Evolutionary conservation across 2,888 invertebrate genomes (phyloP).

Genomic region (Branchellion lobata): DNA sequence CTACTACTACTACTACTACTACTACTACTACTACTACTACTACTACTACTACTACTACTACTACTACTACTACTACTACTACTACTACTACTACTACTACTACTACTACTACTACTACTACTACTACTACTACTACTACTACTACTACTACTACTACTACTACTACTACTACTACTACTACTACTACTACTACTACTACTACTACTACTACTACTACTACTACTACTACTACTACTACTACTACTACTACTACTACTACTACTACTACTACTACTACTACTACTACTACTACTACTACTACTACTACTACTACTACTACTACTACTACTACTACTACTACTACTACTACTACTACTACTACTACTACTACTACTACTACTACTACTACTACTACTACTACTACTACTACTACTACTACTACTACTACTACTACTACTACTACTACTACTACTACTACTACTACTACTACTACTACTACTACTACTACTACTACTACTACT

Average conservation of each 20-base stretch:
- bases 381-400: constrained; percentile 39
- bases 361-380: constrained; percentile 38
- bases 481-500: constrained; percentile 40
- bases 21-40: not conserved
- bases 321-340: constrained; percentile 39
- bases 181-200: not conserved
- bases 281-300: constrained; percentile 42
- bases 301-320: constrained; percentile 41
- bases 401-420: constrained; percentile 38
- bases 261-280: constrained; percentile 38
- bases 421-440: constrained; percentile 38
- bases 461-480: constrained; percentile 41
- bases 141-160: not conserved
- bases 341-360: constrained; percentile 39
- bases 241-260: constrained; percentile 1
- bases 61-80: not conserved
- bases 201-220: not conserved
- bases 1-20: not conserved
- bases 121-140: not conserved
- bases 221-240: not conserved
- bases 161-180: not conserved
- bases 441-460: constrained; percentile 40
- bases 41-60: not conserved
- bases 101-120: not conserved
- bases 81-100: not conserved